Base-by-base conservation (phyloP, 2,113 vertebrate genomes). In the Mungos mungo region DNA sequence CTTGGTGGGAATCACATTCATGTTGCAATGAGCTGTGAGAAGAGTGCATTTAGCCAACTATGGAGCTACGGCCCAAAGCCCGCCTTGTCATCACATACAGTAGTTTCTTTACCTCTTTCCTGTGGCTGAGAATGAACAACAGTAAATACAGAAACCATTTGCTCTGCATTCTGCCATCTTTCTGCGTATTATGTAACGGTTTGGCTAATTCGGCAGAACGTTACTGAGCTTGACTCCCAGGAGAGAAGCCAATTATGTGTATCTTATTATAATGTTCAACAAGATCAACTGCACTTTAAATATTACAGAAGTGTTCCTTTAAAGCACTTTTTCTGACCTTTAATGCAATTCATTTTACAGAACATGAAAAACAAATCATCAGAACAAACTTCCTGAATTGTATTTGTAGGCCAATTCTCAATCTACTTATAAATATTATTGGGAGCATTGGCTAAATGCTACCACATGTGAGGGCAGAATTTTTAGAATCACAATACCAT, bases 371-470 rank as follows among this genome's bases (percentile, higher is more conserved):
- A 95, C 69, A 45, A 95, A 96, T 96, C n/a, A 96, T 57, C 15
- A 69, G 14, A 98, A 95, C 74, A 95, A 96, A 72, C 23, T 96
- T 98, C 86, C 88, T 88, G 95, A 97, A 57, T 63, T 97, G 4
- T 93, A 90, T 95, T 68, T 96, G 83, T 76, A 65, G 86, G 87
- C 76, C 93, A 98, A 98, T 91, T 95, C 84, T 98, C 94, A 94
- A 81, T 90, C 68, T 97, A 93, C 96, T 92, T 97, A 93, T 96
- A 97, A 98, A 97, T 96, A 98, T 97, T 98, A 96, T 95, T 96
- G 90, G 72, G 63, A 60, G 38, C 94, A 89, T 95, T 98, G 90
- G 90, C 65, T 98, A 98, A 98, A 81, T 84, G 57, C 23, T 95
- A 92, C 97, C 97, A 98, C 87, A 94, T 97, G 98, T 96, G 76